Evolutionary conservation across 2,113 vertebrate genomes (phyloP).

Genomic region (Tenebrosternarchus preto): DNA sequence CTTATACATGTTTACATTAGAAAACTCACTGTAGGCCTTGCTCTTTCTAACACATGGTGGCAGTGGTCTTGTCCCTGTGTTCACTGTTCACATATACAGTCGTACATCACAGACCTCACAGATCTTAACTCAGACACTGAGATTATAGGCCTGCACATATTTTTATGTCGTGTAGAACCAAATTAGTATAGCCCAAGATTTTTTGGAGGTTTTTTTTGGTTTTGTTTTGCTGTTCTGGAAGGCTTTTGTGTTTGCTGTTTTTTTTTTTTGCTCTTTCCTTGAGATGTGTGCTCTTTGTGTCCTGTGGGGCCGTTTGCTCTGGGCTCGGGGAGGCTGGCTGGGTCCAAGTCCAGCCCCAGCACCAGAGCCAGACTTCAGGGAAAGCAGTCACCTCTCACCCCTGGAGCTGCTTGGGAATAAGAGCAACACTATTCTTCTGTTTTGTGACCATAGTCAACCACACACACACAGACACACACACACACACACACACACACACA

Average conservation of each 20-base stretch:
- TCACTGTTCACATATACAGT: not conserved
- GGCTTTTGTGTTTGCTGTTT: not conserved
- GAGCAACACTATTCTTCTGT: constrained; percentile 28
- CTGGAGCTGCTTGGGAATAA: constrained; percentile 33
- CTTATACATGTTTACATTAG: constrained; percentile 37
- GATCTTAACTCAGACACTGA: not conserved
- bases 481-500: no score
- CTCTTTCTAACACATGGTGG: not conserved
- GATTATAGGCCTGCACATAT: not conserved
- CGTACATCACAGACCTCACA: constrained; percentile 14
- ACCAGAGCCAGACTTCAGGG: constrained; percentile 34
- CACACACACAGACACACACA: not conserved
- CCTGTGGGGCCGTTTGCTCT: constrained; percentile 24
- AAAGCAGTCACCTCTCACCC: constrained; percentile 42
- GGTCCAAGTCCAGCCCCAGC: constrained; percentile 28
- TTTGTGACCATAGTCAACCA: constrained; percentile 1
- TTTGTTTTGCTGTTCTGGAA: not conserved
- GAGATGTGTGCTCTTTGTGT: constrained; percentile 14
- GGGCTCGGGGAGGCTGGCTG: constrained; percentile 25
- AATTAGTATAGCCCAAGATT: not conserved
- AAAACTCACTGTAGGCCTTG: no score
- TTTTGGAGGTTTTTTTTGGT: constrained; percentile 2
- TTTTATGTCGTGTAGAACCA: not conserved
- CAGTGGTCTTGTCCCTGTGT: not conserved
- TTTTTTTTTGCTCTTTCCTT: not conserved